Evolutionary conservation across 2,113 vertebrate species (phyloP).

Genomic region (Motacilla tschutschensis): DNA sequence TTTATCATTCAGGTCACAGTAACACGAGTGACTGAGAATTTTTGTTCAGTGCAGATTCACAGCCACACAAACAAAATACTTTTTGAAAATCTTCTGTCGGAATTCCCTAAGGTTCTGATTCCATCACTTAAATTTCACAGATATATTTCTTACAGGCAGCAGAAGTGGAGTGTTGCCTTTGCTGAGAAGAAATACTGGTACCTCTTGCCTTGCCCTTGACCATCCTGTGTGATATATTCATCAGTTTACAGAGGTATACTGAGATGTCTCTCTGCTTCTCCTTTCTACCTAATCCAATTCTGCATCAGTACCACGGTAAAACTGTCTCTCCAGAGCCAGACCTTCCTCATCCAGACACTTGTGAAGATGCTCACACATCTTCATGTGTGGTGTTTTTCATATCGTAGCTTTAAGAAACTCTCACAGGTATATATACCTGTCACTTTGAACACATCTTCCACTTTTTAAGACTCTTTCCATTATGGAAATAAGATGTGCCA

Average conservation of each 20-base stretch:
- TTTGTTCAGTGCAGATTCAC: background rate
- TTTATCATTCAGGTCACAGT: background rate
- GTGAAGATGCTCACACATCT: accelerated
- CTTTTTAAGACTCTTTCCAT: background rate
- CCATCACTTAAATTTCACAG: background rate
- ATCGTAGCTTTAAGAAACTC: background rate
- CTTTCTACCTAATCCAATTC: background rate
- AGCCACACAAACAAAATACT: background rate
- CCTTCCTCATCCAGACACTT: background rate
- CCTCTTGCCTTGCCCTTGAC: background rate
- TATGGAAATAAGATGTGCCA: slow-evolving; percentile 1
- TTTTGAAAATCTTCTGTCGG: background rate
- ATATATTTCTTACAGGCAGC: background rate
- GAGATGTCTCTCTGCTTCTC: background rate
- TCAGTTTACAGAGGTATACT: background rate
- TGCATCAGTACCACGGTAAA: background rate
- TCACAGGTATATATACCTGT: background rate
- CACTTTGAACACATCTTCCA: background rate
- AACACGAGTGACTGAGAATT: background rate
- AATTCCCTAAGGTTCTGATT: background rate
- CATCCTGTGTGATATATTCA: background rate
- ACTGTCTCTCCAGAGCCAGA: background rate
- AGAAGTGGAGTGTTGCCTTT: background rate
- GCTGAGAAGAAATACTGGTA: background rate
- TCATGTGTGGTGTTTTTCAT: background rate